Evolutionary conservation across 2,888 invertebrate species (phyloP).

Genomic region (Pogonocherus hispidulus): DNA sequence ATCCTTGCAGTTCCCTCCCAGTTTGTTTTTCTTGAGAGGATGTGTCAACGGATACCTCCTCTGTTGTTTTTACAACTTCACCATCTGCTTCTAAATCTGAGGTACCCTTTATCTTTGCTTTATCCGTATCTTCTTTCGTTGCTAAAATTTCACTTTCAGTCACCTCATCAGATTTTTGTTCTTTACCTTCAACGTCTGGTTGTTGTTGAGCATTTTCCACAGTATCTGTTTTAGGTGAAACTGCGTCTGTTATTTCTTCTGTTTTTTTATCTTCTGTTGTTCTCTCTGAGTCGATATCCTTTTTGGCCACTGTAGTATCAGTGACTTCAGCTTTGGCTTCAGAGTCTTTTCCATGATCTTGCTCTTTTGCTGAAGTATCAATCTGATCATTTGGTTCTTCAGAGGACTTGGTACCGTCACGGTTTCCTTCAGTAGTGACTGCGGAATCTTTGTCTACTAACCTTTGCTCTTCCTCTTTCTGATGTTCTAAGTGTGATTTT

Average conservation of each 20-base stretch:
- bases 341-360: background rate
- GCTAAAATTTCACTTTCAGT: constrained; percentile 29
- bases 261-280: background rate
- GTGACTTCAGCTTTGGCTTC: background rate
- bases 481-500: constrained; percentile 38
- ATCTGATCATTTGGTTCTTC: background rate
- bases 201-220: background rate
- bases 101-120: background rate
- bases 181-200: background rate
- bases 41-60: background rate
- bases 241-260: background rate
- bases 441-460: background rate
- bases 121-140: background rate
- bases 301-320: background rate
- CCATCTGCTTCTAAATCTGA: background rate
- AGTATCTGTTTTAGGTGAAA: background rate
- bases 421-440: background rate
- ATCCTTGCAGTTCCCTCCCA: background rate
- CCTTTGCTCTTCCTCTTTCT: constrained; percentile 36
- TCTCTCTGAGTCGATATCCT: background rate
- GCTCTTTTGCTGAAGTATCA: background rate
- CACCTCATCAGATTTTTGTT: background rate
- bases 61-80: background rate
- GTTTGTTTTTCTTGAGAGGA: background rate
- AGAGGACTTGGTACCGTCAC: background rate